Evolutionary conservation across 2,888 invertebrate species (phyloP), one percentile per base, ranked within the genome.

Genomic region (Plutella xylostella): DNA sequence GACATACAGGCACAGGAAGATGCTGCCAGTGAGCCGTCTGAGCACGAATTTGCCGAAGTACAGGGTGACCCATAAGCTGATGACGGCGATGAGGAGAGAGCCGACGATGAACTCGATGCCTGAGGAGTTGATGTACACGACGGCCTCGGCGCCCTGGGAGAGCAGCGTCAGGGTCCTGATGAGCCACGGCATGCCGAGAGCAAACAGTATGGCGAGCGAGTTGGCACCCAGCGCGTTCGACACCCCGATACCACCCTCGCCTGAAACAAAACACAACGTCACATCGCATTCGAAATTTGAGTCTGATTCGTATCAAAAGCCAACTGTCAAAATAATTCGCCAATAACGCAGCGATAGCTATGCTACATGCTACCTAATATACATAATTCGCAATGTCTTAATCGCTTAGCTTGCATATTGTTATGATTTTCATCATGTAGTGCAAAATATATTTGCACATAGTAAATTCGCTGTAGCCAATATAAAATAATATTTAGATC

Each of bases 181-280:
- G 45, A 93, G 88, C 95, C 95, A 96, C 0, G 95, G 95, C 19
- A 94, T 65, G 1, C 94, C 94, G 35, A 95, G 74, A 2, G 94
- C 94, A 42, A 94, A 85, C 2, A 95, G 73, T 45, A 95, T 93
- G 47, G 94, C 93, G 62, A 95, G 77, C 0, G 93, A 93, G 62
- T 95, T 95, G 0, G 93, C 93, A 1, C 95, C 95, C 9, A 95
- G 70, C 0, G 94, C 91, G 60, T 95, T 95, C 6, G 94, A 94
- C 18, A 95, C 92, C 0, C 94, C 94, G 82, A 95, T 94, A 20
- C 91, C 91, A 12, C 91, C 93, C 68, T 92, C 89, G 51, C 93
- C 94, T 94, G 62, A 35, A 80, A 78, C n/a, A 4, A n/a, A n/a
- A n/a, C n/a, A n/a, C n/a, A n/a, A n/a, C n/a, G n/a, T n/a, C n/a